Conservation (phyloP, 1,140 invertebrate species). For the Monomorium pharaonis region DNA sequence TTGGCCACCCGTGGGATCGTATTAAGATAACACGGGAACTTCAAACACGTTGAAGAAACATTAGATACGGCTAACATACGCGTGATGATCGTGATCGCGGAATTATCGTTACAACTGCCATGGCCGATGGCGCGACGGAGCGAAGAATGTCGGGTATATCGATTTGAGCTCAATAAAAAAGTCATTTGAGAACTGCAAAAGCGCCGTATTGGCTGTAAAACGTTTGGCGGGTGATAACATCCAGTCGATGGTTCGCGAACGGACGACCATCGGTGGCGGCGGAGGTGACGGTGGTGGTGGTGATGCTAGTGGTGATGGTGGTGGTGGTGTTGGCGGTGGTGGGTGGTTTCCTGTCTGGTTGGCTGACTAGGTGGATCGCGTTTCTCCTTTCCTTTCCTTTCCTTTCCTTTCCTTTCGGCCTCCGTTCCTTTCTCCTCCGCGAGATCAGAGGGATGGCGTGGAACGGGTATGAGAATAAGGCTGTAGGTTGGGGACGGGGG, state of each 20-base stretch:
- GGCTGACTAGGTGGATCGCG: conserved; percentile 62
- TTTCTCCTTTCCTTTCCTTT: conserved; percentile 56
- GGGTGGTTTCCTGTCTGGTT: conserved; percentile 72
- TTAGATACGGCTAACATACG: neutral
- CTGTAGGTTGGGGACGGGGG: neutral
- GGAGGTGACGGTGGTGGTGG: conserved; percentile 24
- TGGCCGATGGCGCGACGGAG: conserved; percentile 28
- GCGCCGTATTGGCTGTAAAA: conserved; percentile 75
- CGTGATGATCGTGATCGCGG: conserved; percentile 32
- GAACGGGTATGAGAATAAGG: conserved; percentile 64
- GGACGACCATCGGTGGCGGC: conserved; percentile 41
- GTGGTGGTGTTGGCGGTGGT: conserved; percentile 62
- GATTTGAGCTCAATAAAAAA: conserved; percentile 73
- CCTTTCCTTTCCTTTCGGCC: conserved; percentile 45
- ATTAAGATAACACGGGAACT: conserved; percentile 21
- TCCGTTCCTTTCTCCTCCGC: conserved; percentile 58
- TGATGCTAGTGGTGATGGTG: conserved; percentile 36
- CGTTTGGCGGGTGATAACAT: conserved; percentile 75
- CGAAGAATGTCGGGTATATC: conserved; percentile 62
- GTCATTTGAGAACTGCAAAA: conserved; percentile 73
- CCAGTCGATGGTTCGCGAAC: conserved; percentile 70
- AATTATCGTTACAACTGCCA: conserved; percentile 45
- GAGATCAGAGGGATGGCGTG: conserved; percentile 54
- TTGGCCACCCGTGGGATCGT: neutral
- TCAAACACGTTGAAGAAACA: conserved; percentile 6